Base-by-base conservation (phyloP, 1,140 invertebrate genomes). In the Tetramorium alpestre region DNA sequence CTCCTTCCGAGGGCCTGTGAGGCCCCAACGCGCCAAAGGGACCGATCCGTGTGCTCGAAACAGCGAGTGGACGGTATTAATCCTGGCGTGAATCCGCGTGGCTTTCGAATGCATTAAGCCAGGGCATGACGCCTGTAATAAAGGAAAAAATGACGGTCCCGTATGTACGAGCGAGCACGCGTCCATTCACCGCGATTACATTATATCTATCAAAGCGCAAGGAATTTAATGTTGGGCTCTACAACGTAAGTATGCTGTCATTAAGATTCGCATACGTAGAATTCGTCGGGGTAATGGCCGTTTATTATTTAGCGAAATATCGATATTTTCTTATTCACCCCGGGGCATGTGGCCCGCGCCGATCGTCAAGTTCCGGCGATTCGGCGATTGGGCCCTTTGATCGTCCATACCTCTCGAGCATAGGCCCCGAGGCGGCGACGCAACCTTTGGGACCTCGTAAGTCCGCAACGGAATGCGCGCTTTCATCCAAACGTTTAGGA, bases 331-430 rank as follows among this genome's bases (percentile, higher is more conserved):
- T 87, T 82, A 38, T 78, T 49, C 86, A 56, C 88, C 75, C 62
- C 25, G 56, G 51, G 87, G 87, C 86, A 76, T 62, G 64, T 88
- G 88, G 88, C 41, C 60, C 54, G 81, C 69, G 78, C 33, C 80
- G 89, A 87, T 87, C 89, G 86, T 41, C 75, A 80, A 90, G 80
- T 87, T 90, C 72, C 72, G 60, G 77, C 87, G 89, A 91, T 91
- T 91, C 89, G 89, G 89, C 89, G 82, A 90, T 90, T 72, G 76
- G 86, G 87, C 87, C 88, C 89, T 91, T 91, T 91, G 89, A 91
- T 91, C 89, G 89, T 91, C 76, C 81, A 85, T 77, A 90, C 86
- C 88, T 90, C 56, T 77, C 51, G 77, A 86, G 70, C 54, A 28
- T 10, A 38, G n/a, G 60, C 67, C 86, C 88, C 86, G 62, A 85